These are phyloP conservation scores for Rotaria socialis DNA, from an alignment of 2,888 invertebrate genomes.

Conservation along the genomic window DNA sequence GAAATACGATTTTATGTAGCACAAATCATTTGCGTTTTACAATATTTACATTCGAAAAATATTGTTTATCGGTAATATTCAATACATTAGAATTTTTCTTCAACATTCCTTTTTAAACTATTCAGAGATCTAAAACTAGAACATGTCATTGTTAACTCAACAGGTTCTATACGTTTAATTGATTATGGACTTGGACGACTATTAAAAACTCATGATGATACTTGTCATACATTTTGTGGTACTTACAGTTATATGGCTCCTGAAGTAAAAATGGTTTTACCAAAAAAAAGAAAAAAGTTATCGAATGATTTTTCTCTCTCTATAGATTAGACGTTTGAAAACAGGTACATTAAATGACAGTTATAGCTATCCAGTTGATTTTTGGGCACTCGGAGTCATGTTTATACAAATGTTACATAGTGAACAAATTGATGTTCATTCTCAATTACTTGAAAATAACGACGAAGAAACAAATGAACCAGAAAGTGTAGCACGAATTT, in stretches of 20 bases:
- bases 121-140: slow-evolving; percentile 1
- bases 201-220: not conserved
- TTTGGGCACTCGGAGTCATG: not conserved
- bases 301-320: too few species aligned
- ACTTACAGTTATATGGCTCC: not conserved
- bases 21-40: not conserved
- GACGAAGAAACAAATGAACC: not conserved
- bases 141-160: not conserved
- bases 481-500: not conserved
- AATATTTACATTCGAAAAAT: not conserved
- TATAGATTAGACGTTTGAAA: not conserved
- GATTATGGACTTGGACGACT: not conserved
- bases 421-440: too few species aligned
- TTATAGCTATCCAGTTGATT: not conserved
- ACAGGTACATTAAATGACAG: not conserved
- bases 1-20: not conserved
- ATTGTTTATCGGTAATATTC: not conserved
- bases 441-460: not conserved
- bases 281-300: too few species aligned
- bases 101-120: not conserved
- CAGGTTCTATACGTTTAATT: not conserved
- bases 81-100: not conserved
- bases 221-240: not conserved
- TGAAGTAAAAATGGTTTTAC: not conserved
- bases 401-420: not conserved